These are phyloP conservation scores for Serinus canaria DNA, from an alignment of 2,113 vertebrate species.

Conservation along the genomic window DNA sequence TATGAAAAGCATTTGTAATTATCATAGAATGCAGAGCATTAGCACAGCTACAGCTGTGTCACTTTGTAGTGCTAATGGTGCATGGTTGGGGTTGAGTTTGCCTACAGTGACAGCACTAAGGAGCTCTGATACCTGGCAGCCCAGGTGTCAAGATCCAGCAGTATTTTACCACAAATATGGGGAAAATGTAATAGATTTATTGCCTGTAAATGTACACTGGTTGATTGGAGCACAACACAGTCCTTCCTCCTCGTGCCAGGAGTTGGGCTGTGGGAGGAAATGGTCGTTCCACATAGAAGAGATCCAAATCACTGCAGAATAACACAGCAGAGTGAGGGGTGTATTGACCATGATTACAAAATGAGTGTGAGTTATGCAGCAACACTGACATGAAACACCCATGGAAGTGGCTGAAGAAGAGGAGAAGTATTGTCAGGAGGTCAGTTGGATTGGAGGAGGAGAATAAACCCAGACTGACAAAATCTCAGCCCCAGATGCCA, in stretches of 20 bases:
- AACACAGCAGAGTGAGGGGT: neutral
- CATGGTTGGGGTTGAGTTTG: neutral
- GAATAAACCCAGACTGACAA: neutral
- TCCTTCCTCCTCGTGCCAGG: neutral
- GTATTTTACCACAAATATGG: neutral
- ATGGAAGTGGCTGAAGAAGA: neutral
- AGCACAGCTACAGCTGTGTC: constrained; percentile 42
- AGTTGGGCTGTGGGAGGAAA: neutral
- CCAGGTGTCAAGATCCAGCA: neutral
- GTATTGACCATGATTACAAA: neutral
- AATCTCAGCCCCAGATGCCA: neutral
- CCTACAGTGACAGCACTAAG: neutral
- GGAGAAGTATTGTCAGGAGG: neutral
- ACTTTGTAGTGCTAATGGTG: constrained; percentile 45
- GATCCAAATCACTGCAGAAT: neutral
- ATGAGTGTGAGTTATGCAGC: neutral
- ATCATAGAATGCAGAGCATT: constrained; percentile 20
- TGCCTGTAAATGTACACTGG: neutral
- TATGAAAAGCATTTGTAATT: constrained; percentile 47
- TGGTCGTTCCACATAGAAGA: neutral
- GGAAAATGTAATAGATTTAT: neutral
- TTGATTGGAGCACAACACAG: neutral
- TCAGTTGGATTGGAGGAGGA: neutral
- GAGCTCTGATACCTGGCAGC: neutral
- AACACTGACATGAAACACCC: neutral